Evolutionary conservation across 1,140 invertebrate species (phyloP).

Genomic region (Diorhabda carinulata): DNA sequence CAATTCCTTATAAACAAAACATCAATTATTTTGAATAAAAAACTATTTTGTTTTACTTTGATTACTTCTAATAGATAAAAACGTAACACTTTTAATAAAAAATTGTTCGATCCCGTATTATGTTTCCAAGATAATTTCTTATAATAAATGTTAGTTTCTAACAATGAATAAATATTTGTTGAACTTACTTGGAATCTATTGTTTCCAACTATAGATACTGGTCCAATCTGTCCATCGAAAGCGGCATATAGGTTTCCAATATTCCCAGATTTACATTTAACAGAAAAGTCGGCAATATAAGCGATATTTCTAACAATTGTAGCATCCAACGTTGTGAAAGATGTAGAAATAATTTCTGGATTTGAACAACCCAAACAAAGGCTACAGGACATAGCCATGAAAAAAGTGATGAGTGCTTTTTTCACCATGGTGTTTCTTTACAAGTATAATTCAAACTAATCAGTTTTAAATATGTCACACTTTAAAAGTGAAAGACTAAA

Average conservation of each 20-base stretch:
- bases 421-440: background rate
- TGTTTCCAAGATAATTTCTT: no score
- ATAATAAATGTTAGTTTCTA: no score
- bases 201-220: constrained; percentile 71
- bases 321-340: constrained; percentile 87
- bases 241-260: constrained; percentile 80
- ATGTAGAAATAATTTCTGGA: constrained; percentile 60
- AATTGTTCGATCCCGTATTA: no score
- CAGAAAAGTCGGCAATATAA: constrained; percentile 70
- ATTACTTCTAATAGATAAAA: no score
- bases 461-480: background rate
- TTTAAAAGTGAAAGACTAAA: background rate
- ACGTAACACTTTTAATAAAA: no score
- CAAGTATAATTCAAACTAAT: background rate
- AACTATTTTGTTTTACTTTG: no score
- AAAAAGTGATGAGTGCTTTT: background rate
- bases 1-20: no score
- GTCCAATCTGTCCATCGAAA: constrained; percentile 72
- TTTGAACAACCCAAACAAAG: constrained; percentile 51
- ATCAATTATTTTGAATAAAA: no score
- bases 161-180: no score
- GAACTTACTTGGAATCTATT: constrained; percentile 72
- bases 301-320: constrained; percentile 82
- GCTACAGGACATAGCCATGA: background rate
- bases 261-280: constrained; percentile 62